phyloP scores from a whole-genome alignment of 1,140 invertebrate genomes.

The Chymomyza costata region DNA sequence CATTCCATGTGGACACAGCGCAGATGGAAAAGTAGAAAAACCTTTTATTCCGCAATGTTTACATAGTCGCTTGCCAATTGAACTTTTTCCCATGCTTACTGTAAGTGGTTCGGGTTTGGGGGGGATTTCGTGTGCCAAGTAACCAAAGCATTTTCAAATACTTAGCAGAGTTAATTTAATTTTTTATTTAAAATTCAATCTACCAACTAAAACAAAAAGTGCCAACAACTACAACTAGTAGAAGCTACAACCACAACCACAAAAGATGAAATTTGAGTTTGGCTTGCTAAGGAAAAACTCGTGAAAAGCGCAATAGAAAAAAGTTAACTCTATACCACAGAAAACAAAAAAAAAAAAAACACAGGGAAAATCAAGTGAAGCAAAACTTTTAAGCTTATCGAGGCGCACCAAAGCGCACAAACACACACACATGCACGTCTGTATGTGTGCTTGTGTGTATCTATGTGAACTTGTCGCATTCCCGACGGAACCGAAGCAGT shows the following conservation, averaged over 20 bases:
- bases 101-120: no score
- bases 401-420: slow-evolving; percentile 20
- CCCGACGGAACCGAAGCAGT: slow-evolving; percentile 44
- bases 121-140: slow-evolving; percentile 23
- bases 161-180: slow-evolving; percentile 69
- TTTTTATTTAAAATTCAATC: slow-evolving; percentile 74
- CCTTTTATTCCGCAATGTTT: slow-evolving; percentile 74
- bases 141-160: slow-evolving; percentile 46
- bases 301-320: not conserved
- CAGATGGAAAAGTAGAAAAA: slow-evolving; percentile 71
- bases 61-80: slow-evolving; percentile 70
- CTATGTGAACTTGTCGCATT: slow-evolving; percentile 33
- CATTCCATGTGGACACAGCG: not conserved
- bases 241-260: not conserved
- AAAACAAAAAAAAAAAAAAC: slow-evolving; percentile 3
- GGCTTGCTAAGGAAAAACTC: slow-evolving; percentile 1
- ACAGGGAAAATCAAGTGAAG: slow-evolving; percentile 17
- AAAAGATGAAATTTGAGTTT: not conserved
- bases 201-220: slow-evolving; percentile 73
- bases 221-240: slow-evolving; percentile 8
- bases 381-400: slow-evolving; percentile 60
- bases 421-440: slow-evolving; percentile 2
- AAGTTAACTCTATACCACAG: no score
- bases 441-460: slow-evolving; percentile 6
- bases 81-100: slow-evolving; percentile 53